Base-by-base conservation (phyloP, 2,113 vertebrate genomes). In the Silurus meridionalis region DNA sequence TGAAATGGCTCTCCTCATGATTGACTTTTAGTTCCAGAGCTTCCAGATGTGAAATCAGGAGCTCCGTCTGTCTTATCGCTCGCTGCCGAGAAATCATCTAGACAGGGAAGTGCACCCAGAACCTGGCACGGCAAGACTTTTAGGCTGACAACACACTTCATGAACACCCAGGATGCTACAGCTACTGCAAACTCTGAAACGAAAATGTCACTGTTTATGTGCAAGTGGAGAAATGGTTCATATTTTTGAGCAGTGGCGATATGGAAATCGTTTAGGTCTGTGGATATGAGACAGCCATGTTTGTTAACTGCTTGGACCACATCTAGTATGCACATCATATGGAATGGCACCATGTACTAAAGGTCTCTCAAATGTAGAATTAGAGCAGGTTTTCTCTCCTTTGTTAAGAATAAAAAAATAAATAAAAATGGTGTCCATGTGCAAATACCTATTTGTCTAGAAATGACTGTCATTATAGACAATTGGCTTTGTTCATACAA, bases 1-100 rank as follows among this genome's bases (percentile, higher is more conserved):
- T 55, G 28, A 57, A 55, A 78, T 57, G 10, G 53, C 52, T 55
- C 52, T 15, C 25, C n/a, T 55, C 21, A 55, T 15, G 75, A 79
- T 25, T 57, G 53, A 58, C 75, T 15, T 79, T 28, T 52, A 53
- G 74, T 77, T 77, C 13, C 71, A 50, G 19, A 10, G 71, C 48
- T 74, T 74, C 17, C 71, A 74, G 71, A 52, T 74, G 71, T 74
- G 71, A 74, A 74, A 50, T 74, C 46, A 23, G 48, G 50, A 77
- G 74, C 23, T 77, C 23, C 11, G 13, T 53, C 50, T 77, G 74
- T 50, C 50, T 77, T 53, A 23, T 77, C 21, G 14, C 50, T 77
- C 53, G 48, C 48, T 77, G 19, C 72, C 11, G 4, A 77, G 23
- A 53, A 78, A 25, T 78, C 23, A 55, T 55, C n/a, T 3, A 78